Base-by-base conservation (phyloP, 2,113 vertebrate genomes). In the Phaethon lepturus region DNA sequence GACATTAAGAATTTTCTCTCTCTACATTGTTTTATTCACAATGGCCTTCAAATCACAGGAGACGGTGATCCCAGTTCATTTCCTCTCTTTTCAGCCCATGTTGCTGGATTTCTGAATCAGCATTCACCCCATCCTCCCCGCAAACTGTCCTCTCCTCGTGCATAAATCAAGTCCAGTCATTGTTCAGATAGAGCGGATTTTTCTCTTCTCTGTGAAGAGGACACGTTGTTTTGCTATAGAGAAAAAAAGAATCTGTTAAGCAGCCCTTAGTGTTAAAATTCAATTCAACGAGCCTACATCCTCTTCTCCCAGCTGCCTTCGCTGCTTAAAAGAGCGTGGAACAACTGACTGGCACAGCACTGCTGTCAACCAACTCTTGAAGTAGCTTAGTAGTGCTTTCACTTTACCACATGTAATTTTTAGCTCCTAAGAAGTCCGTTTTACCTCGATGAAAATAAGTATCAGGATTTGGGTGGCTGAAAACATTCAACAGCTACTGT, bases 141-240 rank as follows among this genome's bases (percentile, higher is more conserved):
- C 19, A 91, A 71, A 78, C 60, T 25, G 58, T 98, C 94, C 96
- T 96, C 97, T 97, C 56, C 87, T 97, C 73, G 9, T 55, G 85
- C 94, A 95, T 91, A 96, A 97, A 97, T 97, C 91, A 97, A 95
- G 79, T 82, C 73, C 86, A 93, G 83, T 91, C 86, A 83, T 81
- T 94, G 91, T 97, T 98, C 98, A 99, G 55, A 99, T 93, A 24
- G 99, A 99, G 93, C 98, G 98, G 93, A 99, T 98, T 98, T 99
- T 99, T 98, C 86, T 99, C 97, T 99, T 99, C 98, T 99, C 99
- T 63, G 98, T 97, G 96, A 99, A 99, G 55, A 99, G 98, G 87
- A 99, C 99, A 74, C 98, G 99, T 91, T 99, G 97, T 93, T 99
- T 99, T 91, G 99, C 99, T 99, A 97, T 15, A 86, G 75, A 89